Base-by-base conservation (phyloP, 2,113 vertebrate species). In the Craseonycteris thonglongyai region DNA sequence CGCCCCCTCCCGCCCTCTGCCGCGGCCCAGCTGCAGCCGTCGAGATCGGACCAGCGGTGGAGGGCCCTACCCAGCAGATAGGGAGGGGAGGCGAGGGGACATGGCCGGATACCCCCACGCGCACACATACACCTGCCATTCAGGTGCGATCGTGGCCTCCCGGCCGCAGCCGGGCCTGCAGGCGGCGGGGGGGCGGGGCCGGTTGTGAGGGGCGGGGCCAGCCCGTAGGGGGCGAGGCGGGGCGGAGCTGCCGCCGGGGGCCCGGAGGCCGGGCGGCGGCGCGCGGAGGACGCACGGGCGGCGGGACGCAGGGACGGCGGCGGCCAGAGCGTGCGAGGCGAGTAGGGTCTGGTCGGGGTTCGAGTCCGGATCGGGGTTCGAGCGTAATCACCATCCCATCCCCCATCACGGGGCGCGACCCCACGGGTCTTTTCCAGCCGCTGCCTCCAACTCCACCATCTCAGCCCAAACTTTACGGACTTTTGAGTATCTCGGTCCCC, bases 281-380 rank as follows among this genome's bases (percentile, higher is more conserved):
- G 78, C 75, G 58, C 72, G 63, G 47, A 94, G 82, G 93, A 90
- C 94, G 42, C 83, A 12, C 72, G 49, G 96, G 97, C 93, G 42
- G 92, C 95, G 63, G 95, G 95, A 93, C 95, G 56, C 96, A 0
- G 90, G 88, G 92, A 92, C 88, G 28, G 94, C 93, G 84, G 86
- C 78, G 61, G 94, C 91, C 21, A 82, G 88, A 97, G 86, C 85
- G 94, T 66, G 95, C 71, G 90, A 95, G 96, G 96, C 97, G 95
- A 92, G 96, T 96, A 65, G 91, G 85, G 28, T 49, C 15, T 82
- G 94, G 42, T 75, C 21, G 89, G 76, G 92, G 80, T 91, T 76
- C 90, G 71, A 88, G 92, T 47, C 58, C 5, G 54, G 42, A 22
- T 75, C 74, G 28, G 58, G 66, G 78, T 80, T 88, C 28, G 26